These are phyloP conservation scores for Dysidea cf. avara DNA, from an alignment of 37 sponge, comb jelly and placozoan species.

Conservation along the genomic window DNA sequence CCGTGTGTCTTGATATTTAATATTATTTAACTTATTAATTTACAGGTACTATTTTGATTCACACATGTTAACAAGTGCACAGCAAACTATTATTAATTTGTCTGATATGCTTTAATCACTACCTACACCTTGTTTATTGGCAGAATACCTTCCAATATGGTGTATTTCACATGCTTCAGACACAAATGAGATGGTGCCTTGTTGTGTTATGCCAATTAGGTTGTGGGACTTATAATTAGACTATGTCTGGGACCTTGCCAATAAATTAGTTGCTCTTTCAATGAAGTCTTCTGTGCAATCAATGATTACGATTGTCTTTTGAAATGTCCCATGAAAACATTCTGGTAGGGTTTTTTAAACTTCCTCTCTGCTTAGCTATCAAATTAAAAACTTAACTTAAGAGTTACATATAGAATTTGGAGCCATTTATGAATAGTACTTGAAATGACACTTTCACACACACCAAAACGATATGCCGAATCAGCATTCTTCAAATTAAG, in stretches of 20 bases:
- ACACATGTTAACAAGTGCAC: neutral
- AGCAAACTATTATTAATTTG: too few species aligned
- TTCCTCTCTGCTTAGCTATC: neutral
- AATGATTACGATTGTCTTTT: conserved; percentile 2
- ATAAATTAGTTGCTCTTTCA: too few species aligned
- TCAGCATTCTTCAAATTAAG: neutral
- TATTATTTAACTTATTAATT: conserved; percentile 5
- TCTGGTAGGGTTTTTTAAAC: conserved; percentile 18
- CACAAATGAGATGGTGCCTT: conserved; percentile 21
- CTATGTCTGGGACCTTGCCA: too few species aligned
- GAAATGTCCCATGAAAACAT: too few species aligned
- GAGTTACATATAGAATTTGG: conserved; percentile 1
- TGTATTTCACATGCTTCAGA: conserved; percentile 18
- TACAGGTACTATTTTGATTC: conserved; percentile 15
- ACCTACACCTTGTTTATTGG: conserved; percentile 2
- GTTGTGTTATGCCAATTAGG: conserved; percentile 29
- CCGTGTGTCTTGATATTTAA: too few species aligned
- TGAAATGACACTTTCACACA: neutral
- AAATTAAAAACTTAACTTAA: neutral
- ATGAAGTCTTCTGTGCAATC: conserved; percentile 37
- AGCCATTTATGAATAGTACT: conserved; percentile 11
- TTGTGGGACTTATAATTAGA: conserved; percentile 34
- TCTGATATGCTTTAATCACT: too few species aligned
- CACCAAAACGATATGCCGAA: conserved; percentile 1
- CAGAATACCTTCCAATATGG: conserved; percentile 3